Evolutionary conservation across 2,888 invertebrate species (phyloP).

Genomic region (Actias luna): DNA sequence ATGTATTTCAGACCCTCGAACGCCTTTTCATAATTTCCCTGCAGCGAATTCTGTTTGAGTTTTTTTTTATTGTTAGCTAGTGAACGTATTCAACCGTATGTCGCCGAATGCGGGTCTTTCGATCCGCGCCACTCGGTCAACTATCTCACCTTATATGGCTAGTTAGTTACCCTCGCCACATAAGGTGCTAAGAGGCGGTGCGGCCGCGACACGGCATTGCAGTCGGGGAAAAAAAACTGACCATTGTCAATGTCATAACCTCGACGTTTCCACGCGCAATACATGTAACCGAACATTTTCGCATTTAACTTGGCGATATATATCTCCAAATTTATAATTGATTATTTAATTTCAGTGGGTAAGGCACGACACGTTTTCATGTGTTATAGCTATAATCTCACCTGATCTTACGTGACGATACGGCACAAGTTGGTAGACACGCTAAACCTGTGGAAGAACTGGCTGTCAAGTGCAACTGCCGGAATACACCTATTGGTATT

Average conservation of each 20-base stretch:
- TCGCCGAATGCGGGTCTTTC: slow-evolving; percentile 9
- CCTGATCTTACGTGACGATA: no score
- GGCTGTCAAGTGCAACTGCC: no score
- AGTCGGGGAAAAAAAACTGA: slow-evolving; percentile 43
- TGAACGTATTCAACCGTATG: background rate
- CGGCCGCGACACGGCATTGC: slow-evolving; percentile 22
- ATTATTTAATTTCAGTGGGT: background rate
- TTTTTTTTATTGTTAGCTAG: background rate
- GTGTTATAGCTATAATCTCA: no score
- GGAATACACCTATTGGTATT: no score
- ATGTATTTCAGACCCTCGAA: background rate
- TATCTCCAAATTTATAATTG: background rate
- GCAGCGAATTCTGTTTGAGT: background rate
- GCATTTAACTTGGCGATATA: background rate
- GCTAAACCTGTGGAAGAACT: no score
- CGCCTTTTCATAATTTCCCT: background rate
- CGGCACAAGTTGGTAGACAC: no score
- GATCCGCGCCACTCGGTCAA: slow-evolving; percentile 17
- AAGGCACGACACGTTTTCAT: no score
- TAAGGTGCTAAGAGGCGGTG: slow-evolving; percentile 68
- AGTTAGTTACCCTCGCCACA: slow-evolving; percentile 54
- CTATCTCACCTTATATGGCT: slow-evolving; percentile 47
- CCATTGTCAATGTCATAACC: slow-evolving; percentile 63
- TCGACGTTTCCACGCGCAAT: slow-evolving; percentile 31
- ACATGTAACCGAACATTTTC: slow-evolving; percentile 30